phyloP scores from a whole-genome alignment of 2,113 vertebrate genomes.

The Cyprinodon brontotheroides region DNA sequence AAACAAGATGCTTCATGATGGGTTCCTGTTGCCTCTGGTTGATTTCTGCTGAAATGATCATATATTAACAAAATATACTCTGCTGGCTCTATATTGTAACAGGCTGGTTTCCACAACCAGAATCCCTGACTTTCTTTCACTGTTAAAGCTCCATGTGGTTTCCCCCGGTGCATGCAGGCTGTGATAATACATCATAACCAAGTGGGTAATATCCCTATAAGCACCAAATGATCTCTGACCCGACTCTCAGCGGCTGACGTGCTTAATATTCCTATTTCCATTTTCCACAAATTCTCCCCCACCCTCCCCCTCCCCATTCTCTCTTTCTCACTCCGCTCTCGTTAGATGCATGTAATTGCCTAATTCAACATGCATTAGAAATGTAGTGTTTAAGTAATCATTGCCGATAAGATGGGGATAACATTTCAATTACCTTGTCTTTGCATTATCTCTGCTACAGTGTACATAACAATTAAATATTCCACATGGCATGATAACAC shows the following conservation, averaged over 20 bases:
- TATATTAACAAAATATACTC: neutral
- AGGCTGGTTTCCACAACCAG: neutral
- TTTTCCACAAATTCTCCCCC: conserved; percentile 62
- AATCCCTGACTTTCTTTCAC: conserved; percentile 19
- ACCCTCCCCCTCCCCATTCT: conserved; percentile 10
- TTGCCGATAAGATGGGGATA: conserved; percentile 74
- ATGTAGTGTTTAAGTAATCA: conserved; percentile 77
- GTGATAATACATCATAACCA: conserved; percentile 79
- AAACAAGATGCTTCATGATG: neutral
- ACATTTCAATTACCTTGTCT: conserved; percentile 75
- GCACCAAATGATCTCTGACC: conserved; percentile 74
- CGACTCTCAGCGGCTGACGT: conserved; percentile 68
- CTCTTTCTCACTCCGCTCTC: conserved; percentile 49
- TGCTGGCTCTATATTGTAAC: conserved; percentile 19
- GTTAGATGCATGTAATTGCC: conserved; percentile 77
- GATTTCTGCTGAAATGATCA: neutral
- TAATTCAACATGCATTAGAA: conserved; percentile 80
- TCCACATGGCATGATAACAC: conserved; percentile 57
- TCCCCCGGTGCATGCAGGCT: conserved; percentile 19
- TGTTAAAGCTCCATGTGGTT: conserved; percentile 23
- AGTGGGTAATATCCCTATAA: conserved; percentile 79
- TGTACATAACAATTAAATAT: conserved; percentile 76
- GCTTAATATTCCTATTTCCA: conserved; percentile 73
- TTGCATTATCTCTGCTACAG: conserved; percentile 61
- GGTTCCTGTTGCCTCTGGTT: conserved; percentile 3